Evolutionary conservation across 2,113 vertebrate species (phyloP), one percentile per base, ranked within the genome.

Genomic region (Heterocephalus glaber): DNA sequence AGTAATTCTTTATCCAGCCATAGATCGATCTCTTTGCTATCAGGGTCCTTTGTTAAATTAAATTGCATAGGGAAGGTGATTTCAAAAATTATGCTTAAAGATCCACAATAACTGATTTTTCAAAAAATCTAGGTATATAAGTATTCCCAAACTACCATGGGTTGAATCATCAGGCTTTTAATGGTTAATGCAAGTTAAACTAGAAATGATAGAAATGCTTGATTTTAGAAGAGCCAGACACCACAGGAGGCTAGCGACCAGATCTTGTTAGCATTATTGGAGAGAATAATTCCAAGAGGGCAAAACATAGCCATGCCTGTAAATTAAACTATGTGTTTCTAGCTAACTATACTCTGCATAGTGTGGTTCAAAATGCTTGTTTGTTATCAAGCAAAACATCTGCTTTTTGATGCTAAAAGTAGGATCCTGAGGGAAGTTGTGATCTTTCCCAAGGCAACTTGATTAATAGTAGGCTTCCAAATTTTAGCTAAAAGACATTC

Each of bases 381-480:
- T 97, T 97, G 90, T 97, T 92, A 92, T 96, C 94, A 80, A 92
- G 93, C 66, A 91, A 96, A 98, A 95, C 96, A 97, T 97, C 97
- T 97, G 97, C 56, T 86, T 97, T 98, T 92, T 38, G 94, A 86
- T 95, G 88, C 96, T 97, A 92, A 97, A 97, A 97, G 90, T 19
- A 16, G 97, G 90, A 95, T 83, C 95, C 96, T 90, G 47, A 89
- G 94, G 95, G 90, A 97, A 97, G 95, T 35, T 54, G 66, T 96
- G 96, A 89, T 97, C 95, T 96, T 97, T 94, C 94, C 96, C 95
- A 97, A 89, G 94, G 96, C 97, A 97, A 94, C 66, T 89, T 97
- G 96, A 97, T 97, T 98, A 97, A 97, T 96, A 97, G 90, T 76
- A 95, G 92, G 92, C 92, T 97, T 97, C 96, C 86, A 94, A 49